Evolutionary conservation across 1,140 invertebrate species (phyloP), one percentile per base, ranked within the genome.

Genomic region (Sitobion miscanthi): DNA sequence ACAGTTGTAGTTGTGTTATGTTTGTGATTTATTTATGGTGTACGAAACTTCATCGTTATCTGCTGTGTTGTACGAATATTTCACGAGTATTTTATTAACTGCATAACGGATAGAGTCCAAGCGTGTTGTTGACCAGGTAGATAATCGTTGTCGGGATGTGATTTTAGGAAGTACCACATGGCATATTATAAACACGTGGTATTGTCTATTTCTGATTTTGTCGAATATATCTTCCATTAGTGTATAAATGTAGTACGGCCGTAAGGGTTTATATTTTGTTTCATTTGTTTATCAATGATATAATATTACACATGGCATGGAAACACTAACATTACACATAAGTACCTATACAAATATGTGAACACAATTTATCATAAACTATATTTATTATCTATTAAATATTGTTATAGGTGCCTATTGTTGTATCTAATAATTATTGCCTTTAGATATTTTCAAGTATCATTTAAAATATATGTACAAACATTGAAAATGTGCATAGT

Each of bases 21-120:
- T 62, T 23, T 21, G 54, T 90, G 89, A 90, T 90, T 90, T 90
- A 90, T 90, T 90, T 90, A 90, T 57, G 54, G 52, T 38, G 8
- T 90, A 42, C 35, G 6, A 90, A 54, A 54, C 35, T 42, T 62
- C 2, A 30, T 21, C 2, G 35, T 54, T 38, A 38, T 54, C 57
- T 38, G 21, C 30, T 2, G 5, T 23, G 35, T 38, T 38, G 35
- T 62, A 62, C n/a, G 47, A 88, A 90, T 90, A 42, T 90, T 62
- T 90, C 54, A 62, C 1, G 38, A 14, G 52, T 35, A 62, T 90
- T 62, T 62, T 23, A 90, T 90, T 45, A 62, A 90, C 89, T 57
- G 38, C 25, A 30, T 11, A n/a, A 69, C 3, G 52, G 47, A 47
- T 49, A 52, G 47, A 25, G 86, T 52, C 47, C 17, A 30, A 52